phyloP scores from a whole-genome alignment of 1,140 invertebrate genomes.

The Orchestia grillus region DNA sequence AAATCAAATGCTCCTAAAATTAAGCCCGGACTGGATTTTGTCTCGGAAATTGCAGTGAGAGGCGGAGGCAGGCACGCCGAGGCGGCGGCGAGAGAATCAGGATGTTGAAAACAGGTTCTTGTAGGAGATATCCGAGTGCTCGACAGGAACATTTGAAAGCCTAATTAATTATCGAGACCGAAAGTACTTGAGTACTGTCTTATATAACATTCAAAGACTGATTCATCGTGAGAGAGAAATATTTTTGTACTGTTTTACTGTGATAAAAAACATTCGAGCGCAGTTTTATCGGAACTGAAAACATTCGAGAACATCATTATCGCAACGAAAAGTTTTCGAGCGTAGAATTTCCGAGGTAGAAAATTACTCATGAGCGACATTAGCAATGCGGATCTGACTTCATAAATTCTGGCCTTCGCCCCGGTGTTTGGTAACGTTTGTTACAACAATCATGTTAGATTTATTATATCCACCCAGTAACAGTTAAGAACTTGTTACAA shows the following conservation, averaged over 20 bases:
- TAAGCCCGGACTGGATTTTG: not conserved
- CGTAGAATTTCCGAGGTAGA: no score
- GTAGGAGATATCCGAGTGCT: not conserved
- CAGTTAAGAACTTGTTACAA: no score
- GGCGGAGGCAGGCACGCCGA: no score
- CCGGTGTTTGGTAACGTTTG: no score
- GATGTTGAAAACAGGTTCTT: not conserved
- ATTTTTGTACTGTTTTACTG: not conserved
- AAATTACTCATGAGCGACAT: no score
- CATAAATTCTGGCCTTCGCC: no score
- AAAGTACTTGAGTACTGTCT: not conserved
- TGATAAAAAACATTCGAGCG: not conserved
- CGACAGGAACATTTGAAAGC: not conserved
- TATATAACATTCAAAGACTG: not conserved
- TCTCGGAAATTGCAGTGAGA: not conserved
- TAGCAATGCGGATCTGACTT: no score
- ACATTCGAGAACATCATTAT: not conserved
- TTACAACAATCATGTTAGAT: no score
- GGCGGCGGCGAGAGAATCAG: not conserved
- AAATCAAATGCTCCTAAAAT: not conserved
- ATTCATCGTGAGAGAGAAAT: not conserved
- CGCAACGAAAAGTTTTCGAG: no score
- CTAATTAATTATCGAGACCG: no score
- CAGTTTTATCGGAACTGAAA: not conserved
- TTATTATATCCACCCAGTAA: no score